phyloP scores from a whole-genome alignment of 2,113 vertebrate genomes.

The Platysteira castanea region DNA sequence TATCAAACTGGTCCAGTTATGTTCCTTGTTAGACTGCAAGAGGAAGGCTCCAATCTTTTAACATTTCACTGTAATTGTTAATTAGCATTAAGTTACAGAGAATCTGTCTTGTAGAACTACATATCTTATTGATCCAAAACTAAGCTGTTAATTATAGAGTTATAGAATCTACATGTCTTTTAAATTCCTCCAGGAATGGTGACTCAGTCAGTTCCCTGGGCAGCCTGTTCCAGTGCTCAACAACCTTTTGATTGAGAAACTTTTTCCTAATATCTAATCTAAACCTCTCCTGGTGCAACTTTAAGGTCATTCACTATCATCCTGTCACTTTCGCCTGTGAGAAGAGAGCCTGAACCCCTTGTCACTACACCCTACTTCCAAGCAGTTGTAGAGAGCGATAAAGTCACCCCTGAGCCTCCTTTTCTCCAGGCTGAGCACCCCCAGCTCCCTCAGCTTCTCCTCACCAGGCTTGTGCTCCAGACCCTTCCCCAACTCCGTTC shows the following conservation, averaged over 20 bases:
- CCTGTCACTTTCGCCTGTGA: background rate
- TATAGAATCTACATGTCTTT: background rate
- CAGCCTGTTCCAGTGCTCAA: background rate
- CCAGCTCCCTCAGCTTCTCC: background rate
- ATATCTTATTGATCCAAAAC: background rate
- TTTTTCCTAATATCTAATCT: background rate
- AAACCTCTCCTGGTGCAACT: background rate
- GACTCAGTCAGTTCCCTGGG: background rate
- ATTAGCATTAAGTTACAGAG: background rate
- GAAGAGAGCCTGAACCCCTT: background rate
- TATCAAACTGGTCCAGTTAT: background rate
- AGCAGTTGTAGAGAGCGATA: background rate
- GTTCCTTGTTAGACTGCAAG: background rate
- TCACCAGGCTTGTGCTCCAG: background rate
- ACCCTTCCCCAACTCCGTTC: accelerated
- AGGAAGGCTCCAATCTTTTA: background rate
- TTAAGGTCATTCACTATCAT: background rate
- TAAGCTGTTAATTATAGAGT: background rate
- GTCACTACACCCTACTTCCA: background rate
- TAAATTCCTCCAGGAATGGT: background rate
- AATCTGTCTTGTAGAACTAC: background rate
- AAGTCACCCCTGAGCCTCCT: background rate
- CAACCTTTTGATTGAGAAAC: background rate
- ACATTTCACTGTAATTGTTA: background rate
- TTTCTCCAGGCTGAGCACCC: background rate